phyloP scores from a whole-genome alignment of 2,797 vertebrate species.

The Trachurus trachurus region DNA sequence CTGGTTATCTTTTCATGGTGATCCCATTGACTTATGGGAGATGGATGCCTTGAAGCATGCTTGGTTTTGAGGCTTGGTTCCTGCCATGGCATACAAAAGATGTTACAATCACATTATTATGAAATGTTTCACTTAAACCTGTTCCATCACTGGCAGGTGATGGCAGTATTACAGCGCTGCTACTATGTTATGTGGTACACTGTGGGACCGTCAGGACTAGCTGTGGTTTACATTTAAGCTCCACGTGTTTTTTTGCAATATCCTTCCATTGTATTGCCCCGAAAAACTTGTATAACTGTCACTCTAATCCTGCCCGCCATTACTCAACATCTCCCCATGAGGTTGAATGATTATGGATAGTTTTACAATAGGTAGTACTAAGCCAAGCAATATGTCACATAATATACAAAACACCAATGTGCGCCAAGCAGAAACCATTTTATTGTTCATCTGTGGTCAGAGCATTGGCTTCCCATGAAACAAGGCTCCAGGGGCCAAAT shows the following conservation, averaged over 20 bases:
- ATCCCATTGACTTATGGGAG: neutral
- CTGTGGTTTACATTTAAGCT: constrained; percentile 38
- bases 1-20: neutral
- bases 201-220: neutral
- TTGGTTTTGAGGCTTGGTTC: constrained; percentile 3
- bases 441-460: constrained; percentile 69
- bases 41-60: neutral
- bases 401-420: constrained; percentile 61
- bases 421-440: constrained; percentile 62
- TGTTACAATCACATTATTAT: constrained; percentile 16
- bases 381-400: constrained; percentile 69
- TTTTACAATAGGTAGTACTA: constrained; percentile 64
- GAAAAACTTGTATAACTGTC: constrained; percentile 49
- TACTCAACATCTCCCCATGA: constrained; percentile 59
- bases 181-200: constrained; percentile 12
- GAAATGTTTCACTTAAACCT: constrained; percentile 20
- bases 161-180: constrained; percentile 5
- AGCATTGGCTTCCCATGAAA: constrained; percentile 64
- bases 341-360: constrained; percentile 55
- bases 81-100: neutral
- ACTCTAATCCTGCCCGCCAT: constrained; percentile 35
- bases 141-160: constrained; percentile 27
- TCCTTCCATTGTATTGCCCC: constrained; percentile 37
- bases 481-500: constrained; percentile 63
- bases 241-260: constrained; percentile 26